These are phyloP conservation scores for Scaeva pyrastri DNA, from an alignment of 2,888 invertebrate genomes.

Conservation along the genomic window DNA sequence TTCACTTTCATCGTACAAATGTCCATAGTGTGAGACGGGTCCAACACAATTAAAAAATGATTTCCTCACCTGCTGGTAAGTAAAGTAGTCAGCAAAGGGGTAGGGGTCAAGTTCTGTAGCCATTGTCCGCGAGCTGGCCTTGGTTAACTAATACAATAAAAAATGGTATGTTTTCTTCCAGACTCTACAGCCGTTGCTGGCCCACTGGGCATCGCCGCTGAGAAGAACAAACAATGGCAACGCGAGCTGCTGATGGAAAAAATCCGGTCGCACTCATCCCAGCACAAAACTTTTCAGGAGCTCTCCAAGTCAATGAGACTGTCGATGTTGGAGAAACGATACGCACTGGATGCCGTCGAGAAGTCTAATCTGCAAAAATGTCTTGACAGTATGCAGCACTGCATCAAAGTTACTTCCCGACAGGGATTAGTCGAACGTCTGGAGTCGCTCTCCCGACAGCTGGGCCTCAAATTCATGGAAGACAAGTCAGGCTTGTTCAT, in stretches of 20 bases:
- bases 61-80: constrained; percentile 71
- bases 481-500: constrained; percentile 94
- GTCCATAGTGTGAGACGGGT: constrained; percentile 43
- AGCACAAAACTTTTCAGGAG: constrained; percentile 92
- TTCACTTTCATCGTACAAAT: constrained; percentile 53
- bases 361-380: constrained; percentile 94
- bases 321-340: constrained; percentile 94
- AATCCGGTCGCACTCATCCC: constrained; percentile 93
- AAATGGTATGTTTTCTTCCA: constrained; percentile 37
- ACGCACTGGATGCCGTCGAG: constrained; percentile 93
- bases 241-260: constrained; percentile 96
- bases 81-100: constrained; percentile 15
- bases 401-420: constrained; percentile 95
- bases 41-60: constrained; percentile 45
- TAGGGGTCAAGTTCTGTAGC: constrained; percentile 30
- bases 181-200: constrained; percentile 70
- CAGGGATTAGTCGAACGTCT: constrained; percentile 96
- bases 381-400: constrained; percentile 95
- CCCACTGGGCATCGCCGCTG: constrained; percentile 80
- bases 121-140: constrained; percentile 42
- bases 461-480: constrained; percentile 95
- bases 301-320: constrained; percentile 94
- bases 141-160: constrained; percentile 42
- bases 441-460: constrained; percentile 94
- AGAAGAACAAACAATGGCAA: constrained; percentile 90